Evolutionary conservation across 2,113 vertebrate species (phyloP).

Genomic region (Phalacrocorax pelagicus): DNA sequence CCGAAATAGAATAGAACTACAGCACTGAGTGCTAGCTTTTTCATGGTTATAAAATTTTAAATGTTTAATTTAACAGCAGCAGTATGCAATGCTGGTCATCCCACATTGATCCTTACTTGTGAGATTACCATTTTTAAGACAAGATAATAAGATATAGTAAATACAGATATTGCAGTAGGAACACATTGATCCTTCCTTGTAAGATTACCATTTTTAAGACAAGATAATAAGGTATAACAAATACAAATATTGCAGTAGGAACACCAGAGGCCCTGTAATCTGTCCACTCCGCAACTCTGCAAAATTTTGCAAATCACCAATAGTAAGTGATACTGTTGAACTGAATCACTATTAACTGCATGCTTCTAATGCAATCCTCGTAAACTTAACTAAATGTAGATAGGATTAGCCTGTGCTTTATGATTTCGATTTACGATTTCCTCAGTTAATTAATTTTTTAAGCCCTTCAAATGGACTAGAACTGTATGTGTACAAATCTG

Average conservation of each 20-base stretch:
- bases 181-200: background rate
- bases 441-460: background rate
- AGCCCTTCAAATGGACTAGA: background rate
- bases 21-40: background rate
- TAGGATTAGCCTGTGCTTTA: background rate
- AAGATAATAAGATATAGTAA: background rate
- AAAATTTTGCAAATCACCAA: background rate
- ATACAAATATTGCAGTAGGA: background rate
- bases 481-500: background rate
- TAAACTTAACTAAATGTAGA: background rate
- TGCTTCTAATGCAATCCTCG: background rate
- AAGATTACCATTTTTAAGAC: background rate
- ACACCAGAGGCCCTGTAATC: background rate
- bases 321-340: background rate
- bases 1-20: background rate
- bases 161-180: background rate
- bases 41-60: background rate
- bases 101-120: background rate
- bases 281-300: background rate
- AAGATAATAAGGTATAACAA: background rate
- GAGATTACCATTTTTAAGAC: background rate
- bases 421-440: background rate
- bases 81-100: background rate
- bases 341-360: background rate
- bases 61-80: background rate